Evolutionary conservation across 2,888 invertebrate genomes (phyloP).

Genomic region (Miltochrista miniata): DNA sequence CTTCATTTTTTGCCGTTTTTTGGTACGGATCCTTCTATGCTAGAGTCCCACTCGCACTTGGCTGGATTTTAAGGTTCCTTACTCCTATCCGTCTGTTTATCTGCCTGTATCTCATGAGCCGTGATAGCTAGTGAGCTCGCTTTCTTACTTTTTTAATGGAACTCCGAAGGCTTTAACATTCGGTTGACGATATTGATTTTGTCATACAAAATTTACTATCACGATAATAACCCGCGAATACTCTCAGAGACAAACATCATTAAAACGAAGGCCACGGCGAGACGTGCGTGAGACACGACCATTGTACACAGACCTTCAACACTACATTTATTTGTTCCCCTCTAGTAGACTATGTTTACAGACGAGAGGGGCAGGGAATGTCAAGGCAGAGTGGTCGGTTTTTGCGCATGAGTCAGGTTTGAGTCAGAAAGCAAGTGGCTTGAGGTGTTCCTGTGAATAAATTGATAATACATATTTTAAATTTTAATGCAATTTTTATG

Average conservation of each 20-base stretch:
- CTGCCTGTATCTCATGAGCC: too few relatives aligned
- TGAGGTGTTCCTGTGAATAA: slow-evolving; percentile 34
- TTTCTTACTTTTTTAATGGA: too few relatives aligned
- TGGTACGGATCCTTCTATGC: too few relatives aligned
- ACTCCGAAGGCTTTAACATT: too few relatives aligned
- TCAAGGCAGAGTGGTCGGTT: slow-evolving; percentile 19
- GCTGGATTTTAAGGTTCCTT: too few relatives aligned
- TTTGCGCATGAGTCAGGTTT: slow-evolving; percentile 34
- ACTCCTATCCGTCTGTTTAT: too few relatives aligned
- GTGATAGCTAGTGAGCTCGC: too few relatives aligned
- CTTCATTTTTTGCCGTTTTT: too few relatives aligned
- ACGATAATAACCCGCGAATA: slow-evolving; percentile 5
- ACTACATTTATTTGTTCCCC: slow-evolving; percentile 22
- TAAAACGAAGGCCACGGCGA: slow-evolving; percentile 27
- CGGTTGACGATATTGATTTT: too few relatives aligned
- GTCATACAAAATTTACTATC: slow-evolving; percentile 19
- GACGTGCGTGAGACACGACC: slow-evolving; percentile 34
- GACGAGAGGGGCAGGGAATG: slow-evolving; percentile 9
- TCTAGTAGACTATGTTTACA: neutral
- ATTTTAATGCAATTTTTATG: neutral
- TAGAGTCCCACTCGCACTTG: too few relatives aligned
- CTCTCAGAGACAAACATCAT: slow-evolving; percentile 21
- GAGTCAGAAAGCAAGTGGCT: slow-evolving; percentile 28
- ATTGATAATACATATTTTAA: slow-evolving; percentile 12
- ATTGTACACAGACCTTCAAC: slow-evolving; percentile 23